Evolutionary conservation across 2,888 invertebrate species (phyloP).

Genomic region (Perdita meconis): DNA sequence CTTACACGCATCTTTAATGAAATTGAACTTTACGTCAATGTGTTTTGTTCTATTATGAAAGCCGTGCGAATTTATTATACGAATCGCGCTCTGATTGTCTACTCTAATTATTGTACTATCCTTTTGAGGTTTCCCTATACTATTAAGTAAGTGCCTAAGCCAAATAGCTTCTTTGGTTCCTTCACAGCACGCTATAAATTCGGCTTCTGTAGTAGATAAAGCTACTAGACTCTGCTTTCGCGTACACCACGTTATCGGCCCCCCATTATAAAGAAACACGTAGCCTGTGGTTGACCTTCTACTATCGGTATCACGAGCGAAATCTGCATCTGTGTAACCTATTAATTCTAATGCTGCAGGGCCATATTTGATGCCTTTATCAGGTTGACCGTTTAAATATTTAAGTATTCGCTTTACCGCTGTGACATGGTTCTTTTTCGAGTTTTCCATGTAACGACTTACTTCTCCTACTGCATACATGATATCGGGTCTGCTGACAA

Average conservation of each 20-base stretch:
- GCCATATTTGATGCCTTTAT: background rate
- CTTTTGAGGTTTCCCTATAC: too few relatives aligned
- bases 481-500: background rate
- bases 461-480: background rate
- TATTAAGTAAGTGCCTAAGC: too few relatives aligned
- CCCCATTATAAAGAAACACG: background rate
- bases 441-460: background rate
- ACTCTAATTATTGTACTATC: too few relatives aligned
- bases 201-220: background rate
- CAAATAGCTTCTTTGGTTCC: too few relatives aligned
- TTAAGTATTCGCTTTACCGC: background rate
- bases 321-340: background rate
- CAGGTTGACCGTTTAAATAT: background rate
- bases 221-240: background rate
- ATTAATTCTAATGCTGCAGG: background rate
- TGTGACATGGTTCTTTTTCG: background rate
- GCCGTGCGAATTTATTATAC: too few relatives aligned
- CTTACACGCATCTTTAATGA: too few relatives aligned
- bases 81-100: too few relatives aligned
- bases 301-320: background rate
- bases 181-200: background rate
- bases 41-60: too few relatives aligned
- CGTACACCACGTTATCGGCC: background rate
- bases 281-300: background rate
- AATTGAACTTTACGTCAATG: too few relatives aligned